These are phyloP conservation scores for Ellobium chinense DNA, from an alignment of 2,888 invertebrate genomes.

Conservation along the genomic window DNA sequence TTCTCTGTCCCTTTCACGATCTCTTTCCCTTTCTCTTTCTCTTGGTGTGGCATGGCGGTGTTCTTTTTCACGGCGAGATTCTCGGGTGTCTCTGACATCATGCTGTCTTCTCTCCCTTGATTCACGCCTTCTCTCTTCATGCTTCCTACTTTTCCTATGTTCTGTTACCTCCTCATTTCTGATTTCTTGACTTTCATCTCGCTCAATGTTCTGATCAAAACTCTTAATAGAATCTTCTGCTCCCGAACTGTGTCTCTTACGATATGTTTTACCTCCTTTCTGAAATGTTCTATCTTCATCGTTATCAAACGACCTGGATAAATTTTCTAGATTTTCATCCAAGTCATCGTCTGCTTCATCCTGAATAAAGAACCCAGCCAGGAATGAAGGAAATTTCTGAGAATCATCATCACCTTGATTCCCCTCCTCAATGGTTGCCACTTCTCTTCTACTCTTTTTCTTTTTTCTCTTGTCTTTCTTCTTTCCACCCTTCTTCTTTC, in stretches of 20 bases:
- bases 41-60: conserved; percentile 59
- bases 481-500: conserved; percentile 26
- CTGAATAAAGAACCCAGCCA: conserved; percentile 48
- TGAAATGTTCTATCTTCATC: background rate
- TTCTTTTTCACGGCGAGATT: conserved; percentile 57
- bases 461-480: conserved; percentile 39
- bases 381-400: conserved; percentile 38
- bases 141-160: conserved; percentile 35
- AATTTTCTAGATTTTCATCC: conserved; percentile 9
- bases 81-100: conserved; percentile 61
- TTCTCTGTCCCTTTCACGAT: conserved; percentile 78
- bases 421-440: conserved; percentile 44
- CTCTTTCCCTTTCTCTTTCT: conserved; percentile 62
- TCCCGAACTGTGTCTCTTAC: conserved; percentile 25
- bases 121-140: conserved; percentile 42
- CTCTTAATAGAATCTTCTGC: conserved; percentile 35
- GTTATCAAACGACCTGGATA: conserved; percentile 4
- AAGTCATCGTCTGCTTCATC: conserved; percentile 49
- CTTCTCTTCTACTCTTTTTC: conserved; percentile 39
- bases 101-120: conserved; percentile 24
- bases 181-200: background rate
- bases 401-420: conserved; percentile 49
- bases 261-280: conserved; percentile 19
- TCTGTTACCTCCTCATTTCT: conserved; percentile 19
- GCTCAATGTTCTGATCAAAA: background rate